Evolutionary conservation across 2,113 vertebrate genomes (phyloP), one percentile per base, ranked within the genome.

Genomic region (Mystacornis crossleyi): DNA sequence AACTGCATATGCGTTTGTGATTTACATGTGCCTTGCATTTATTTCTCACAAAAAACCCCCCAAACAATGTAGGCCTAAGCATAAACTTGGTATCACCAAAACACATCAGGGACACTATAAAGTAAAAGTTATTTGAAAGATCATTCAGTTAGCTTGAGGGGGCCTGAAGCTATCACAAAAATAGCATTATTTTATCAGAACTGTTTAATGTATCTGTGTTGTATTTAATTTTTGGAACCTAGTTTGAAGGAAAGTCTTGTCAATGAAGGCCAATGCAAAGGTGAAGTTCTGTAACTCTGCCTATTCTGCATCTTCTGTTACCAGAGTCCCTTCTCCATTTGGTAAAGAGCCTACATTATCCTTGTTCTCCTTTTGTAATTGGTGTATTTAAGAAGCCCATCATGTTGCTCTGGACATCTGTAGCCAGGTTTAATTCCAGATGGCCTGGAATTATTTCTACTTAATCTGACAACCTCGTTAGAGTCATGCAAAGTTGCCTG

Each of bases 281-380:
- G 3, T 45, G 21, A 2, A 0, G 0, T 38, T 62, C 11, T n/a
- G 7, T n/a, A 74, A 55, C 9, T 66, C 26, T 23, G 28, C 10
- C 29, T 23, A 55, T 38, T 85, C 34, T 65, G 9, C 34, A n/a
- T n/a, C 8, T 57, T n/a, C 24, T 48, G 15, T 24, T 40, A 19
- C 4, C 40, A 28, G 6, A 45, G 23, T 10, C 3, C 13, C 15
- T 0, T n/a, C 29, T n/a, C 9, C 34, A 29, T 20, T 42, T 57
- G n/a, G 16, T 29, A 50, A 48, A 48, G 10, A 8, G 10, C 8
- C 10, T 34, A 34, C 42, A 40, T 42, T 42, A 34, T 42, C 12
- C 25, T 57, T 74, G 1, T 42, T 66, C 75, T 75, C 16, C 42
- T 48, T 66, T 50, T 25, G 43, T 48, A 55, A 29, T 6, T 26